phyloP scores from a whole-genome alignment of 2,113 vertebrate genomes.

The Talpa occidentalis region DNA sequence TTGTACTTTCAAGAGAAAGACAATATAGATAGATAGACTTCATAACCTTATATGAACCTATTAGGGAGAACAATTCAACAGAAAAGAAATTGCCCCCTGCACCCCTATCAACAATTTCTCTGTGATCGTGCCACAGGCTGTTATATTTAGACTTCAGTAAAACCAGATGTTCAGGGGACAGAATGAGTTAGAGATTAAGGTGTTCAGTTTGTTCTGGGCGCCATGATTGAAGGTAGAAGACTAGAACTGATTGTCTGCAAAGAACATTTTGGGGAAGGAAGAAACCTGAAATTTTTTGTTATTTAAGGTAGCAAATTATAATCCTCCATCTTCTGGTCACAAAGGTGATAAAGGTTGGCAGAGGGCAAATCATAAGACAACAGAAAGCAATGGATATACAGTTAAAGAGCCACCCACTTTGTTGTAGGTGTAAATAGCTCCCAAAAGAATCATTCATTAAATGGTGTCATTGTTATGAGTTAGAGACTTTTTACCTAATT shows the following conservation, averaged over 20 bases:
- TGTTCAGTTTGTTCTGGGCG: neutral
- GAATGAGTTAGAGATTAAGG: neutral
- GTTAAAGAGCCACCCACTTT: neutral
- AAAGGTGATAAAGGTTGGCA: neutral
- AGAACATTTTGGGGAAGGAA: neutral
- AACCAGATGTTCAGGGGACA: neutral
- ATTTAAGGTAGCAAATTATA: neutral
- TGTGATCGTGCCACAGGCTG: neutral
- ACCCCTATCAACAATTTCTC: neutral
- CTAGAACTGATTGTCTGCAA: neutral
- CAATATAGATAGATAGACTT: constrained; percentile 78
- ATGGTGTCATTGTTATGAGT: neutral
- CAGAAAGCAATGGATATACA: neutral
- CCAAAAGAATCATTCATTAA: neutral
- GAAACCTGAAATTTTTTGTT: neutral
- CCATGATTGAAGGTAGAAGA: neutral
- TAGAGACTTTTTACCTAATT: neutral
- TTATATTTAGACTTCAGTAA: neutral
- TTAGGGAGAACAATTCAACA: constrained; percentile 68
- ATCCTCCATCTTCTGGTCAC: neutral
- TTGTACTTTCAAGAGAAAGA: constrained; percentile 78
- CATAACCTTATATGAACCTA: constrained; percentile 75
- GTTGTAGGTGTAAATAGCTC: neutral
- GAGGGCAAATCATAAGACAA: neutral
- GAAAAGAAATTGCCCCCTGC: neutral